Evolutionary conservation across 2,797 vertebrate species (phyloP).

Genomic region (Atherinosoma microstoma): DNA sequence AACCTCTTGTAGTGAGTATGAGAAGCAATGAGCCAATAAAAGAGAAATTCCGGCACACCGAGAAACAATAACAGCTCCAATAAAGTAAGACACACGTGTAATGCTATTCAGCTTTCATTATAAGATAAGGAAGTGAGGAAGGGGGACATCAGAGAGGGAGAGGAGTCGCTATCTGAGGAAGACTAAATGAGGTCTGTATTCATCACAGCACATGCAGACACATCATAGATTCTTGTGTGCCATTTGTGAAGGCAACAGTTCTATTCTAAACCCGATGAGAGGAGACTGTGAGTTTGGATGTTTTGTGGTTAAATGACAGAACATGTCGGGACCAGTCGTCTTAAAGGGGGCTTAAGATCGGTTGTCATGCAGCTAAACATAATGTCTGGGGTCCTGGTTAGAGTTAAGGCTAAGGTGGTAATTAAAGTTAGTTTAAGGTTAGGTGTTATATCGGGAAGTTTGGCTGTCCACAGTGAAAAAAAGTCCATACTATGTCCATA

Average conservation of each 20-base stretch:
- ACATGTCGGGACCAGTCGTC: neutral
- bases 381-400: no score
- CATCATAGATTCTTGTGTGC: neutral
- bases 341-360: neutral
- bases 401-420: no score
- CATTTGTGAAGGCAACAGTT: neutral
- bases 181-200: slow-evolving; percentile 56
- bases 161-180: slow-evolving; percentile 35
- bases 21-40: slow-evolving; percentile 5
- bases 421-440: no score
- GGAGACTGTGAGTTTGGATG: neutral
- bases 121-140: slow-evolving; percentile 24
- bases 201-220: slow-evolving; percentile 28
- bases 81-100: slow-evolving; percentile 26
- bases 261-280: neutral
- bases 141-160: slow-evolving; percentile 11
- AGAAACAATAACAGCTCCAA: slow-evolving; percentile 35
- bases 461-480: no score
- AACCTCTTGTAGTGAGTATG: neutral
- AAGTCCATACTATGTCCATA: no score
- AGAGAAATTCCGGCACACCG: slow-evolving; percentile 16
- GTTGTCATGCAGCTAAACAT: no score
- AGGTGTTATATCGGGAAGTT: no score
- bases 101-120: slow-evolving; percentile 44
- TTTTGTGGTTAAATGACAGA: neutral